Evolutionary conservation across 2,797 vertebrate species (phyloP).

Genomic region (Takifugu ocellatus): DNA sequence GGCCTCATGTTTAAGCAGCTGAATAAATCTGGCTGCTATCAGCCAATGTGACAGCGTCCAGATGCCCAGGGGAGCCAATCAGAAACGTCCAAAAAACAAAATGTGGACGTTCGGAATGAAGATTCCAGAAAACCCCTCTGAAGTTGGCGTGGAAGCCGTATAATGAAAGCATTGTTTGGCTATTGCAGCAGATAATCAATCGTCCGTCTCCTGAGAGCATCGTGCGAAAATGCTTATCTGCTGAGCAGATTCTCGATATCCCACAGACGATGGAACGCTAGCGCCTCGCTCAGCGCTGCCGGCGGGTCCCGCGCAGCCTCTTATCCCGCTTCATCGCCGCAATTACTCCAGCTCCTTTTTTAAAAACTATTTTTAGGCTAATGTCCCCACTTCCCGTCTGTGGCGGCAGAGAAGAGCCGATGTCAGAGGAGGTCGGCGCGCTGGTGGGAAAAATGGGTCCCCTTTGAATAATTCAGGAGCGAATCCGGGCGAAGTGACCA

Average conservation of each 20-base stretch:
- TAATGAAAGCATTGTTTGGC: not conserved
- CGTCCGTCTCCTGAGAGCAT: slow-evolving; percentile 26
- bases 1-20: too few relatives aligned
- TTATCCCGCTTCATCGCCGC: slow-evolving; percentile 5
- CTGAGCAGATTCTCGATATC: slow-evolving; percentile 38
- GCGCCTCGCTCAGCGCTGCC: slow-evolving; percentile 10
- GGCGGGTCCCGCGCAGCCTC: slow-evolving; percentile 13
- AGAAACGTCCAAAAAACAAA: not conserved
- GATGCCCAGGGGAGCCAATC: too few relatives aligned
- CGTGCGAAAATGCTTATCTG: slow-evolving; percentile 30
- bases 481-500: slow-evolving; percentile 55
- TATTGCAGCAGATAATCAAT: slow-evolving; percentile 34
- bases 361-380: slow-evolving; percentile 1
- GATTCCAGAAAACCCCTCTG: not conserved
- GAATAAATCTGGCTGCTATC: too few relatives aligned
- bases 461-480: slow-evolving; percentile 65
- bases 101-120: not conserved
- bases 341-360: slow-evolving; percentile 18
- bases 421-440: slow-evolving; percentile 14
- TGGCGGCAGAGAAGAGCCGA: slow-evolving; percentile 18
- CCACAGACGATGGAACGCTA: slow-evolving; percentile 25
- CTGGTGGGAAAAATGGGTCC: slow-evolving; percentile 45
- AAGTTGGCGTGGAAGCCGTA: not conserved
- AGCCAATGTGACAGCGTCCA: too few relatives aligned
- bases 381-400: slow-evolving; percentile 24